phyloP scores from a whole-genome alignment of 2,797 vertebrate genomes.

The Notamacropus eugenii region DNA sequence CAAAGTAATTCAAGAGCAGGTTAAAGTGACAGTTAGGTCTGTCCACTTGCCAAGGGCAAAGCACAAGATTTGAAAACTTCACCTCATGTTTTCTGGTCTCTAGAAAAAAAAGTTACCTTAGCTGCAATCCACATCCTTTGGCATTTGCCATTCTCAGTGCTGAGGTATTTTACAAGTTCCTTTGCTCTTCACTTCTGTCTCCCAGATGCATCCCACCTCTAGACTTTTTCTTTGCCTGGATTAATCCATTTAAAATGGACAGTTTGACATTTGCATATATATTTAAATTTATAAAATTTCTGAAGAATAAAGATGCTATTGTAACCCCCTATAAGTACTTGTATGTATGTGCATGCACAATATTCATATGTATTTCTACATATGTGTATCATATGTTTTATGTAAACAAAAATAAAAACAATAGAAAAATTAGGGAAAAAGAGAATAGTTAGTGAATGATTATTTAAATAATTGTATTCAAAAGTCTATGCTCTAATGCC shows the following conservation, averaged over 20 bases:
- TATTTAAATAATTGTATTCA: not conserved
- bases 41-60: not conserved
- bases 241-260: conserved; percentile 25
- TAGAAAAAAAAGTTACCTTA: not conserved
- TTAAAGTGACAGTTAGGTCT: not conserved
- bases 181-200: not conserved
- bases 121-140: not conserved
- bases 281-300: not conserved
- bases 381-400: not conserved
- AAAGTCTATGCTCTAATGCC: not conserved
- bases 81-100: not conserved
- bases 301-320: not conserved
- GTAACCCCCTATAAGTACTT: not conserved
- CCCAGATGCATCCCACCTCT: not conserved
- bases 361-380: not conserved
- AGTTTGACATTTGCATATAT: conserved; percentile 3
- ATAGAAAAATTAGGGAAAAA: not conserved
- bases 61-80: not conserved
- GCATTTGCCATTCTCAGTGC: not conserved
- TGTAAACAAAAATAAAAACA: not conserved
- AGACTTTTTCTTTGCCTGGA: not conserved
- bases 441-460: not conserved
- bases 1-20: not conserved
- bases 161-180: not conserved
- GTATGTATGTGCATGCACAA: not conserved